phyloP scores from a whole-genome alignment of 1,140 invertebrate genomes.

The Brachionus koreanus region DNA sequence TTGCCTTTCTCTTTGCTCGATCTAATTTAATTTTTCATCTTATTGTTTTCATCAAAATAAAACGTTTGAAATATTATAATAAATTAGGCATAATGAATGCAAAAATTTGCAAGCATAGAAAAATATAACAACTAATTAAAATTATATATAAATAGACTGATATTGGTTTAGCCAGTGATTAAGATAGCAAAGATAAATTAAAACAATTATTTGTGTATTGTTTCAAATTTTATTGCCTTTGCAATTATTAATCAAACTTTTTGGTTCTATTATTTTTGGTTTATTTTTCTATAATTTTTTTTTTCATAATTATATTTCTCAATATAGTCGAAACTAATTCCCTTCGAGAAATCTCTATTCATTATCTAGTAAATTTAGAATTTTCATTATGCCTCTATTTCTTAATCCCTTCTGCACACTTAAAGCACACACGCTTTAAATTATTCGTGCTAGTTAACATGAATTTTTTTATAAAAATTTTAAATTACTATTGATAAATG shows the following conservation, averaged over 20 bases:
- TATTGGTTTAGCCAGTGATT: neutral
- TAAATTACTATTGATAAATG: neutral
- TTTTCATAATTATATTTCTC: neutral
- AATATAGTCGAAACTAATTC: conserved; percentile 9
- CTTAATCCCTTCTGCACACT: neutral
- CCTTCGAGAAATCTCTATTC: neutral
- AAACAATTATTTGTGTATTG: neutral
- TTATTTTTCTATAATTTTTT: neutral
- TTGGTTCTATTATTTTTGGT: neutral
- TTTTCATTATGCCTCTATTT: neutral
- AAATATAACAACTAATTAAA: neutral
- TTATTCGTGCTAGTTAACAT: neutral
- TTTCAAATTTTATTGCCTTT: neutral
- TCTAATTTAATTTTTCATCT: neutral
- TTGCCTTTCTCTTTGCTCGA: neutral
- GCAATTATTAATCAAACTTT: neutral
- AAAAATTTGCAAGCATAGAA: neutral
- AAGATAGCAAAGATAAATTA: neutral
- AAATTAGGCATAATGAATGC: neutral
- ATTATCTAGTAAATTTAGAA: neutral
- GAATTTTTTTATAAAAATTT: neutral
- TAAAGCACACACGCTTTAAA: neutral
- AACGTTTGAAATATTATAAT: neutral
- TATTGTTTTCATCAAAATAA: neutral
- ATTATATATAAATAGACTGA: neutral